Evolutionary conservation across 2,797 vertebrate species (phyloP).

Genomic region (Spondyliosoma cantharus): DNA sequence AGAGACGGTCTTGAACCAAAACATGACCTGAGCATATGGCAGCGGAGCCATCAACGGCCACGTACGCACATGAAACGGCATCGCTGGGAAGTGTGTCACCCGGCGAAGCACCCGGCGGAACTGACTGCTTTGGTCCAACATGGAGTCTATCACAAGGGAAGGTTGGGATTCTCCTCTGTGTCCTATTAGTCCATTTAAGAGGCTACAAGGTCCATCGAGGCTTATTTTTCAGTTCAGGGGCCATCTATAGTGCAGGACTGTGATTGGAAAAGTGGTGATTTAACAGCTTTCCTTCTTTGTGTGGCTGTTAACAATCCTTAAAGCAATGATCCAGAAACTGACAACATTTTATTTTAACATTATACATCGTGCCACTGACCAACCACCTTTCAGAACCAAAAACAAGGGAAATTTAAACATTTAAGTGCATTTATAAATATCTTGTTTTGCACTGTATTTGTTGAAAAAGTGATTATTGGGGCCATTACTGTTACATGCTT

Average conservation of each 20-base stretch:
- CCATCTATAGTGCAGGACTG: not conserved
- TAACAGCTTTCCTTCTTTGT: not conserved
- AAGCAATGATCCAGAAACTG: not conserved
- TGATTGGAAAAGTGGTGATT: constrained; percentile 4
- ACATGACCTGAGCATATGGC: constrained; percentile 67
- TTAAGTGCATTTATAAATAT: not conserved
- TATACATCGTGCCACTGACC: not conserved
- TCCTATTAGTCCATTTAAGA: constrained; percentile 9
- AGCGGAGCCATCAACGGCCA: constrained; percentile 13
- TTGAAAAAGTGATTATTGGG: no score
- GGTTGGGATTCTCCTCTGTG: not conserved
- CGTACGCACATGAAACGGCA: constrained; percentile 12
- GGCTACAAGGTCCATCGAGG: constrained; percentile 1
- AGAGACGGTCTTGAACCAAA: constrained; percentile 46
- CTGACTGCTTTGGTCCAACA: constrained; percentile 12
- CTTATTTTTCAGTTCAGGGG: not conserved
- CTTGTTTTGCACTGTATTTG: not conserved
- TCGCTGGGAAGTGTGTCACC: constrained; percentile 31
- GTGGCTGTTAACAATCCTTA: not conserved
- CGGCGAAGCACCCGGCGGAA: not conserved
- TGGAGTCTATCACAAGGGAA: not conserved
- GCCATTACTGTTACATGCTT: no score
- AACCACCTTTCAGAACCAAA: not conserved
- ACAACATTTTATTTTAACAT: not conserved
- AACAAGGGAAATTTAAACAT: not conserved